Conservation (phyloP, 2,113 vertebrate species). For the Ictalurus furcatus region DNA sequence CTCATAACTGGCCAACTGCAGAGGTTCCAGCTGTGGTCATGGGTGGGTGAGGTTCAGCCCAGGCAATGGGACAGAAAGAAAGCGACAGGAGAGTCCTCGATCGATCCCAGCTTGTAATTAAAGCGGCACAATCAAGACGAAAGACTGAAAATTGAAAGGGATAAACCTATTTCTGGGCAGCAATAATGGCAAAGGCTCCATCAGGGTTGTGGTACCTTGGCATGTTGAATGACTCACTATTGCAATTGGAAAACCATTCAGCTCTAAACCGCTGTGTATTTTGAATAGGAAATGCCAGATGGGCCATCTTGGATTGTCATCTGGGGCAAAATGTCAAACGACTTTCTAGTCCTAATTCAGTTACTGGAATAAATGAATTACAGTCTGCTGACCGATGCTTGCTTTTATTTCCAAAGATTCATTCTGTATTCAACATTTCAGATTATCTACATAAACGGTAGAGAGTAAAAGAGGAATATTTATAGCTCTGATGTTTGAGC, state of each 20-base stretch:
- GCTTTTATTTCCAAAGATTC: not conserved
- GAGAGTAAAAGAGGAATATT: constrained; percentile 7
- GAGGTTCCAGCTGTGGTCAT: constrained; percentile 24
- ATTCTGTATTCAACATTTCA: constrained; percentile 2
- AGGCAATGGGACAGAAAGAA: constrained; percentile 37
- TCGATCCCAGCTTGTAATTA: constrained; percentile 66
- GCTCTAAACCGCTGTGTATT: constrained; percentile 15
- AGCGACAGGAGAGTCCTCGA: constrained; percentile 56
- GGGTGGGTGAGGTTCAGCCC: constrained; percentile 29
- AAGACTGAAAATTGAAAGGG: constrained; percentile 60
- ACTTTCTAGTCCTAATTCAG: constrained; percentile 14
- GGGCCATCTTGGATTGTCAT: constrained; percentile 43
- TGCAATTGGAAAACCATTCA: constrained; percentile 66
- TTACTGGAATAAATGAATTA: not conserved
- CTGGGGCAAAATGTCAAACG: constrained; percentile 21
- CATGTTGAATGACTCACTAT: constrained; percentile 65
- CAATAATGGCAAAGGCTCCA: constrained; percentile 64
- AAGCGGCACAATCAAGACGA: constrained; percentile 62
- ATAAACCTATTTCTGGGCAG: constrained; percentile 62
- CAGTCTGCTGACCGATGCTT: not conserved
- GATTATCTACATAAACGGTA: constrained; percentile 10
- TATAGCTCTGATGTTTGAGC: constrained; percentile 16
- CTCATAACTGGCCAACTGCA: constrained; percentile 15
- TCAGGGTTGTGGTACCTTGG: constrained; percentile 54
- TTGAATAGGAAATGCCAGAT: constrained; percentile 49